These are phyloP conservation scores for Hydrochoerus hydrochaeris DNA, from an alignment of 2,113 vertebrate species.

Conservation along the genomic window DNA sequence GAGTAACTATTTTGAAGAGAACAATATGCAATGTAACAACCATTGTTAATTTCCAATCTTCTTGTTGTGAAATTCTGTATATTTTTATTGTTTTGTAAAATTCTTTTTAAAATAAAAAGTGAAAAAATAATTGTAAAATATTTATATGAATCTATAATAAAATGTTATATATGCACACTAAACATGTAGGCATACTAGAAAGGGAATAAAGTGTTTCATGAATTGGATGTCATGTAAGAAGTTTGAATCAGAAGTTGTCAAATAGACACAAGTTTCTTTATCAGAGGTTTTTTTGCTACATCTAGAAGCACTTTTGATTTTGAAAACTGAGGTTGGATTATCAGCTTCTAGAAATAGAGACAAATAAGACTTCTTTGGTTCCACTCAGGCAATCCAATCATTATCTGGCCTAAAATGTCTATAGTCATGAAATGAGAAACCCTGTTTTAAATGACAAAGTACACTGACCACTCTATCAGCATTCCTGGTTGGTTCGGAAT, in stretches of 20 bases:
- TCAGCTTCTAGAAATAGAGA: neutral
- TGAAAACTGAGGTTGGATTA: neutral
- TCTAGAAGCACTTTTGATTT: neutral
- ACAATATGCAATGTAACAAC: too few relatives aligned
- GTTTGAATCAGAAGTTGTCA: neutral
- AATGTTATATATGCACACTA: neutral
- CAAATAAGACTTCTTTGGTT: neutral
- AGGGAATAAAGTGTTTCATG: neutral
- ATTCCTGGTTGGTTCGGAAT: conserved; percentile 52
- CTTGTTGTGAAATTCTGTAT: too few relatives aligned
- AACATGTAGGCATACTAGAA: neutral
- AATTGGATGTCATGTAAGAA: neutral
- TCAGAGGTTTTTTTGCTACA: neutral
- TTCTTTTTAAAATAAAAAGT: too few relatives aligned
- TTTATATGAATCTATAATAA: neutral
- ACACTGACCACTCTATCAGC: conserved; percentile 4
- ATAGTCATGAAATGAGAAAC: neutral
- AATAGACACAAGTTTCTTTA: rapidly evolving
- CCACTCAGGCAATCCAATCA: neutral
- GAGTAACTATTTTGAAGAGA: too few relatives aligned
- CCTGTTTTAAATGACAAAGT: conserved; percentile 24
- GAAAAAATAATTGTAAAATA: neutral
- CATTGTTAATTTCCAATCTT: too few relatives aligned
- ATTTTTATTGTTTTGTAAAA: too few relatives aligned
- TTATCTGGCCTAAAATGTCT: neutral